Evolutionary conservation across 1,140 invertebrate species (phyloP), one percentile per base, ranked within the genome.

Genomic region (Anastrepha obliqua): DNA sequence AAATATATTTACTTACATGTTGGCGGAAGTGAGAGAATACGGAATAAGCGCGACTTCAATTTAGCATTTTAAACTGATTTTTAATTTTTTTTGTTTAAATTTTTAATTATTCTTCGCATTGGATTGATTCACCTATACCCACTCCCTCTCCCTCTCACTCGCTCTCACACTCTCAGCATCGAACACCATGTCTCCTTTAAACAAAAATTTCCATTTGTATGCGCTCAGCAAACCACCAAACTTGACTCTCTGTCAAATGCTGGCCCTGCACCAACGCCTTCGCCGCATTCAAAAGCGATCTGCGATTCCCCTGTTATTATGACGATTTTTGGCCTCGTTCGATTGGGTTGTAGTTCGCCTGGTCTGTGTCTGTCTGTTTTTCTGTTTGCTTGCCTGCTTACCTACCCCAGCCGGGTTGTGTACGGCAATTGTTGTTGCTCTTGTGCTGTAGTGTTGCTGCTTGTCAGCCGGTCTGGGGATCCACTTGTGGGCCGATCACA

Each of bases 401-500:
- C 15, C 70, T 44, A 74, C 70, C 70, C 44, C 70, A 74, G 70
- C 70, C 39, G 70, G 44, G 13, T 47, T 74, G 15, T 74, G 6
- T 74, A 29, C 6, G 70, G 3, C 17, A 39, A 0, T 47, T n/a
- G 7, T n/a, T 17, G 0, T 44, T 74, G 70, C 7, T 74, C 15
- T 81, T 81, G 67, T 74, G 47, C 51, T 51, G 13, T 13, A 62
- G 8, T 13, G 51, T 74, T 47, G 47, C 74, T 47, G 74, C 47
- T 81, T 55, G 17, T 9, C 74, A 81, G 74, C 74, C 74, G 47
- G n/a, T 55, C 74, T 81, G 74, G 47, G 74, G 74, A 55, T 81
- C 74, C 74, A 81, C 44, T 81, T 81, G 47, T 81, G 47, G 74
- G 47, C 74, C 74, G 47, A 55, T 81, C 74, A 42, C 39, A 55